phyloP scores from a whole-genome alignment of 2,113 vertebrate species.

The Protobothrops flavoviridis region DNA sequence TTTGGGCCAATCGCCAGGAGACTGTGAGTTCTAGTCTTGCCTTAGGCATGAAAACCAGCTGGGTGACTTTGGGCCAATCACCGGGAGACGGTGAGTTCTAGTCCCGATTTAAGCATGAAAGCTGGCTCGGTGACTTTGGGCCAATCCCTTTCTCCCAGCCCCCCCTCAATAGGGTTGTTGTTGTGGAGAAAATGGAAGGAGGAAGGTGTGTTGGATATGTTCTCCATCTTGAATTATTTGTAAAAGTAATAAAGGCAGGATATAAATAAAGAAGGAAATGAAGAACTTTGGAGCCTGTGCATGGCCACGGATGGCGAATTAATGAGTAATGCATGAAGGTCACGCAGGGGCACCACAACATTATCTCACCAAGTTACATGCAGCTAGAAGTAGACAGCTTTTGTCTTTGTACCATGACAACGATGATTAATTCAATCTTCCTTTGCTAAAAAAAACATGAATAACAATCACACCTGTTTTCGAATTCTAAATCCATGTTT shows the following conservation, averaged over 20 bases:
- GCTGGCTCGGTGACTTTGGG: no score
- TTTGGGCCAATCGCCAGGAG: no score
- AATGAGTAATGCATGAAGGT: neutral
- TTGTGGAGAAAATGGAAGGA: neutral
- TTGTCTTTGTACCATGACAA: constrained; percentile 21
- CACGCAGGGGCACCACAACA: neutral
- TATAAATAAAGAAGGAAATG: neutral
- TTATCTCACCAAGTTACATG: neutral
- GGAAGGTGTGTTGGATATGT: neutral
- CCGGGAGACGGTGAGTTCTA: no score
- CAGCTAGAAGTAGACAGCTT: neutral
- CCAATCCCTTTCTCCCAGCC: no score
- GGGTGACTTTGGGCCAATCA: no score
- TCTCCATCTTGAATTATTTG: neutral
- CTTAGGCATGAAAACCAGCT: no score
- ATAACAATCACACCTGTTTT: constrained; percentile 2
- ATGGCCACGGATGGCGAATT: neutral
- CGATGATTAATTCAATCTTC: constrained; percentile 1
- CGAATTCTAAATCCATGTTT: constrained; percentile 15
- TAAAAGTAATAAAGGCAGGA: neutral
- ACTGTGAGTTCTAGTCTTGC: no score
- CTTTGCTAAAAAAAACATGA: constrained; percentile 39
- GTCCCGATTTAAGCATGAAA: no score
- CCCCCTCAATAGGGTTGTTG: neutral
- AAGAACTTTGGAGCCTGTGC: neutral